Evolutionary conservation across 2,797 vertebrate species (phyloP).

Genomic region (Eutrigla gurnardus): DNA sequence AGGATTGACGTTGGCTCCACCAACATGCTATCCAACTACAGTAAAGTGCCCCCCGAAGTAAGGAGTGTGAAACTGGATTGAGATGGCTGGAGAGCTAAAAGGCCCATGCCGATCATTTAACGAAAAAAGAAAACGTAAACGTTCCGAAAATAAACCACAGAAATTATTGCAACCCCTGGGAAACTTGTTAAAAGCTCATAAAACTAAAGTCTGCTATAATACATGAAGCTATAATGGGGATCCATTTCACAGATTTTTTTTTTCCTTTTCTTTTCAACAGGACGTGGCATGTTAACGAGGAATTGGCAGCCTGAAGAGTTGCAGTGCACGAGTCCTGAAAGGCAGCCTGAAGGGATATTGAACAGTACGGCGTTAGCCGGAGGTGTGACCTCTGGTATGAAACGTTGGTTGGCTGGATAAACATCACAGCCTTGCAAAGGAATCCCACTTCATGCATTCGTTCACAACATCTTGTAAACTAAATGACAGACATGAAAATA

Average conservation of each 20-base stretch:
- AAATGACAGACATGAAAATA: background rate
- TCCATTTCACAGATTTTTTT: slow-evolving; percentile 78
- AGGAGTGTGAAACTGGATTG: slow-evolving; percentile 64
- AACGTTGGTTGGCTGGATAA: background rate
- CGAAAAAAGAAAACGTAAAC: slow-evolving; percentile 74
- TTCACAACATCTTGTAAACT: background rate
- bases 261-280: slow-evolving; percentile 75
- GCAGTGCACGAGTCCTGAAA: slow-evolving; percentile 36
- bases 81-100: slow-evolving; percentile 52
- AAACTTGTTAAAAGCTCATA: slow-evolving; percentile 89
- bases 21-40: slow-evolving; percentile 47
- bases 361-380: background rate
- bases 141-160: slow-evolving; percentile 87
- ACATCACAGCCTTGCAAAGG: background rate
- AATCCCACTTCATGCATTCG: background rate
- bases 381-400: slow-evolving; percentile 23
- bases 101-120: slow-evolving; percentile 67
- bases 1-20: slow-evolving; percentile 67
- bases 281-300: slow-evolving; percentile 80
- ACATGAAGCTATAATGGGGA: slow-evolving; percentile 82
- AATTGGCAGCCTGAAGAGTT: slow-evolving; percentile 64
- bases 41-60: slow-evolving; percentile 59
- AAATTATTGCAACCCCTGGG: slow-evolving; percentile 87
- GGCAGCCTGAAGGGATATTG: slow-evolving; percentile 10
- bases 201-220: slow-evolving; percentile 85